Evolutionary conservation across 2,888 invertebrate genomes (phyloP).

Genomic region (Agrochola litura): DNA sequence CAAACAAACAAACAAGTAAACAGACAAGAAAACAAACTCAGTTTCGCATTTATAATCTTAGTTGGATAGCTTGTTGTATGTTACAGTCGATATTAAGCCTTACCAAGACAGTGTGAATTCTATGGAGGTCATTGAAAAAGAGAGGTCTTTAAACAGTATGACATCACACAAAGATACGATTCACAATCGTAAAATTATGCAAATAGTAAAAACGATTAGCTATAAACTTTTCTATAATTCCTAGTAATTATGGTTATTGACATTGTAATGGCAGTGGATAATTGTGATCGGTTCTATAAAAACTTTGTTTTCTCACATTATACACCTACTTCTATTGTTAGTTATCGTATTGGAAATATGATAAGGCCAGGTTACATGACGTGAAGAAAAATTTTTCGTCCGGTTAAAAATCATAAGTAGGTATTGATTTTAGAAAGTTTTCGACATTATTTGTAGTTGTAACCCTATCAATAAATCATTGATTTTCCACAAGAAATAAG

Average conservation of each 20-base stretch:
- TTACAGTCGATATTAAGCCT: neutral
- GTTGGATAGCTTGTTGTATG: no score
- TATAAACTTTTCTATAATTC: conserved; percentile 47
- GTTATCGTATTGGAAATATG: conserved; percentile 8
- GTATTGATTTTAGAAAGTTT: neutral
- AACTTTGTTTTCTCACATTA: conserved; percentile 45
- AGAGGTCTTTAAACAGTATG: neutral
- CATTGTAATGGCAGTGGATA: conserved; percentile 36
- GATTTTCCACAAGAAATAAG: neutral
- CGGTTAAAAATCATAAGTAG: no score
- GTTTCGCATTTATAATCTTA: no score
- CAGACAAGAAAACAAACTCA: no score
- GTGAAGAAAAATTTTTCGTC: no score
- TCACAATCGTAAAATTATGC: conserved; percentile 16
- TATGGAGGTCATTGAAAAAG: neutral
- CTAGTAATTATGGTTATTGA: conserved; percentile 36
- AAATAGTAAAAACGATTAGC: conserved; percentile 21
- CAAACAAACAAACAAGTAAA: no score
- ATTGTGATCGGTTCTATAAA: conserved; percentile 34
- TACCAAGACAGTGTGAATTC: neutral
- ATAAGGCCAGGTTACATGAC: conserved; percentile 6
- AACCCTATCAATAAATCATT: neutral
- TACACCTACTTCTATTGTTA: conserved; percentile 39
- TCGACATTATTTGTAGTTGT: no score
- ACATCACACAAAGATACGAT: neutral